Conservation (phyloP, 1,140 invertebrate species). For the Zaprionus taronus region DNA sequence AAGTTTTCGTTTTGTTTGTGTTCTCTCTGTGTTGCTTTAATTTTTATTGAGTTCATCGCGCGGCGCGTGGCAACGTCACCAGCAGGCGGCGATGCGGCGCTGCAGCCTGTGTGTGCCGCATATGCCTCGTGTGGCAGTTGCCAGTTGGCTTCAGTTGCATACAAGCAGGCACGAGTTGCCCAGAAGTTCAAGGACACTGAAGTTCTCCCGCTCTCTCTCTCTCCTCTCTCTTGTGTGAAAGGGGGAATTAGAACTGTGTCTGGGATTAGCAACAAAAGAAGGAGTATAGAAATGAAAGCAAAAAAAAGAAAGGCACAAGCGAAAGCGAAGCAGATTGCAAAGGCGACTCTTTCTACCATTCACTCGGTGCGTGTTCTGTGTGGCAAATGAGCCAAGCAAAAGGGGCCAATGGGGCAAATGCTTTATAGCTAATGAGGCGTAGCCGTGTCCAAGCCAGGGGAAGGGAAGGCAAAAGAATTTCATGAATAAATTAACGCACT, state of each 20-base stretch:
- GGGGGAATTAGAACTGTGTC: constrained; percentile 60
- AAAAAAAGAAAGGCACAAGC: neutral
- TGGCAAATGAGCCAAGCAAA: constrained; percentile 52
- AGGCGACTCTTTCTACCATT: constrained; percentile 29
- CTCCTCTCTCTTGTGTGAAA: constrained; percentile 55
- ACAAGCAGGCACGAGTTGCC: constrained; percentile 14
- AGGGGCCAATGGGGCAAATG: constrained; percentile 23
- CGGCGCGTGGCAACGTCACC: constrained; percentile 20
- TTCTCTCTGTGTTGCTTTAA: constrained; percentile 42
- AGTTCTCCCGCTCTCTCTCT: constrained; percentile 25
- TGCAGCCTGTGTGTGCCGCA: neutral
- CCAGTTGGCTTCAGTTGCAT: constrained; percentile 1
- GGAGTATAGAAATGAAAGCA: constrained; percentile 6
- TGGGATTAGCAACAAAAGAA: constrained; percentile 56
- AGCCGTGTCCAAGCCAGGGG: constrained; percentile 2
- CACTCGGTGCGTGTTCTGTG: constrained; percentile 66
- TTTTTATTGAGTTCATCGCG: constrained; percentile 46
- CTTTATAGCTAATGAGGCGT: constrained; percentile 33
- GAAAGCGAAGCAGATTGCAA: constrained; percentile 56
- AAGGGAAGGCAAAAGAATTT: constrained; percentile 37
- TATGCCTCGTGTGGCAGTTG: constrained; percentile 8
- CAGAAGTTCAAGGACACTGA: constrained; percentile 64
- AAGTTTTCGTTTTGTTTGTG: constrained; percentile 30
- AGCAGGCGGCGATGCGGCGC: neutral
- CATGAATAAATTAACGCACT: constrained; percentile 77